Conservation (phyloP, 2,113 vertebrate species). For the Crotalus helleri region DNA sequence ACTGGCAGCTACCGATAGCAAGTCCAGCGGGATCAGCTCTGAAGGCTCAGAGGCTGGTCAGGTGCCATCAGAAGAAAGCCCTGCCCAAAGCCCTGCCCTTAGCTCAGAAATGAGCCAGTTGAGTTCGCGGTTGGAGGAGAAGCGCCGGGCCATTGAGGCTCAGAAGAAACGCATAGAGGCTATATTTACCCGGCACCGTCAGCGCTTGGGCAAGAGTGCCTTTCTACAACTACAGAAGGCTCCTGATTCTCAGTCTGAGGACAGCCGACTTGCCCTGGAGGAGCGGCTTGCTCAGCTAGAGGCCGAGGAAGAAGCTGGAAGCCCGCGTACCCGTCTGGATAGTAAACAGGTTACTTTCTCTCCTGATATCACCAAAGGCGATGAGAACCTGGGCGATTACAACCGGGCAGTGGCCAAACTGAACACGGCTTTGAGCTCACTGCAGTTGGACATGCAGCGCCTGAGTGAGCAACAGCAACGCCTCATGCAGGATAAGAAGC, state of each 20-base stretch:
- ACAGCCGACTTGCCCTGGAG: constrained; percentile 44
- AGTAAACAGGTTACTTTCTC: constrained; percentile 79
- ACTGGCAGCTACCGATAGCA: constrained; percentile 63
- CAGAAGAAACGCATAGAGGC: constrained; percentile 93
- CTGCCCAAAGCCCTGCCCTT: constrained; percentile 75
- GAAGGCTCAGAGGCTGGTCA: not conserved
- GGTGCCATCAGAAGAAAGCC: constrained; percentile 73
- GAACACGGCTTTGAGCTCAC: constrained; percentile 80
- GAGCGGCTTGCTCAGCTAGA: constrained; percentile 72
- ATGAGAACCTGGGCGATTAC: constrained; percentile 81
- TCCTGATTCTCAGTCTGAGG: constrained; percentile 26
- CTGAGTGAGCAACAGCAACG: constrained; percentile 85
- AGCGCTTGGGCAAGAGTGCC: constrained; percentile 85
- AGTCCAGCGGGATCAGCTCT: constrained; percentile 6
- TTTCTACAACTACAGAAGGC: constrained; percentile 80
- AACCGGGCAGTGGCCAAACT: constrained; percentile 86
- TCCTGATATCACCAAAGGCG: constrained; percentile 62
- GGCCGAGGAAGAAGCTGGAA: constrained; percentile 59
- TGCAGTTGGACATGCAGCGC: constrained; percentile 89
- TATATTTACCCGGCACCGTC: constrained; percentile 90
- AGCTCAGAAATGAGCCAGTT: constrained; percentile 85
- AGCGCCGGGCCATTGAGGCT: constrained; percentile 88
- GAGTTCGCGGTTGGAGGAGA: constrained; percentile 84
- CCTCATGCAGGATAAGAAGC: constrained; percentile 75
- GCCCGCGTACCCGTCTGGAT: constrained; percentile 28